Evolutionary conservation across 2,113 vertebrate species (phyloP).

Genomic region (human (Homo sapiens)): GRCh38 chr2:19729001-19729500

Average conservation of each 20-base stretch:
- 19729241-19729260: fast-evolving
- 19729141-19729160: slow-evolving; percentile 76
- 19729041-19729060: slow-evolving; percentile 88
- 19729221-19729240: not conserved
- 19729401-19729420: not conserved
- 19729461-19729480: not conserved
- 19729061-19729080: slow-evolving; percentile 89
- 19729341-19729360: not conserved
- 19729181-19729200: not conserved
- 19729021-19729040: slow-evolving; percentile 83
- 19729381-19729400: not conserved
- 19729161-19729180: slow-evolving; percentile 48
- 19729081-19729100: slow-evolving; percentile 85
- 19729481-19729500: not conserved
- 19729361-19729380: not conserved
- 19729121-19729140: slow-evolving; percentile 84
- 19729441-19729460: not conserved
- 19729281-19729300: not conserved
- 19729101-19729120: slow-evolving; percentile 86
- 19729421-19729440: not conserved
- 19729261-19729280: not conserved
- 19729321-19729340: not conserved
- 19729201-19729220: not conserved
- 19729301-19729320: not conserved
- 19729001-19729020: slow-evolving; percentile 86